These are phyloP conservation scores for Nannoperca obscura DNA, from an alignment of 2,797 vertebrate genomes.

Conservation along the genomic window DNA sequence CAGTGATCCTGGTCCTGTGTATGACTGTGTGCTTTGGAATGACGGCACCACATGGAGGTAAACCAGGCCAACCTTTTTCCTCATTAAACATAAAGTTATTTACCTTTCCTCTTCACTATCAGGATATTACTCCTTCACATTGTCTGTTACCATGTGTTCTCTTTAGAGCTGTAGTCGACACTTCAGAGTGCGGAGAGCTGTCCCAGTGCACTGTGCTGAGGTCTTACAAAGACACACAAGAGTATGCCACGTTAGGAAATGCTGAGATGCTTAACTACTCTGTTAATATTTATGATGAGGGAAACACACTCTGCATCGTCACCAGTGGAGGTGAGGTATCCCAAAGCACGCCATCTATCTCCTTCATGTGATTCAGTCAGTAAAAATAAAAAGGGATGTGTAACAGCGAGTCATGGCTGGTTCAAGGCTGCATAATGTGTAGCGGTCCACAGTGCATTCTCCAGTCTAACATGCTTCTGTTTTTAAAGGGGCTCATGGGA, in stretches of 20 bases:
- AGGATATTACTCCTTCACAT: not conserved
- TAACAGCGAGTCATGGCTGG: too few species aligned
- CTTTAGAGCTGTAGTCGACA: slow-evolving; percentile 94
- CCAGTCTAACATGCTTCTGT: slow-evolving; percentile 16
- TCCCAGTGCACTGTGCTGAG: slow-evolving; percentile 88
- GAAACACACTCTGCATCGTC: slow-evolving; percentile 96
- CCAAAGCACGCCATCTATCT: not conserved
- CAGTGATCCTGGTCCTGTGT: slow-evolving; percentile 96
- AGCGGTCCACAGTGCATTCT: not conserved
- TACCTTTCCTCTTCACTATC: not conserved
- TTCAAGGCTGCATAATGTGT: not conserved
- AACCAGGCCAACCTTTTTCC: not conserved
- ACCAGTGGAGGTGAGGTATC: slow-evolving; percentile 93
- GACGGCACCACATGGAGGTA: slow-evolving; percentile 95
- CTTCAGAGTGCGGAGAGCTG: slow-evolving; percentile 93
- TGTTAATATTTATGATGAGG: slow-evolving; percentile 96
- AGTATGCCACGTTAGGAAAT: slow-evolving; percentile 93
- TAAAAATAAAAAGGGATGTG: not conserved
- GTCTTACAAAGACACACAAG: slow-evolving; percentile 93
- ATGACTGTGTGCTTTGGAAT: slow-evolving; percentile 96
- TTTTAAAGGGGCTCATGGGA: slow-evolving; percentile 94
- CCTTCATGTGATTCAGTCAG: not conserved
- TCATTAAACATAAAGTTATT: not conserved
- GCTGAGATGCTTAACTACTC: slow-evolving; percentile 99
- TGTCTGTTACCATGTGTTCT: slow-evolving; percentile 35